Evolutionary conservation across 2,888 invertebrate species (phyloP), one percentile per base, ranked within the genome.

Genomic region (Orchesellides sinensis): DNA sequence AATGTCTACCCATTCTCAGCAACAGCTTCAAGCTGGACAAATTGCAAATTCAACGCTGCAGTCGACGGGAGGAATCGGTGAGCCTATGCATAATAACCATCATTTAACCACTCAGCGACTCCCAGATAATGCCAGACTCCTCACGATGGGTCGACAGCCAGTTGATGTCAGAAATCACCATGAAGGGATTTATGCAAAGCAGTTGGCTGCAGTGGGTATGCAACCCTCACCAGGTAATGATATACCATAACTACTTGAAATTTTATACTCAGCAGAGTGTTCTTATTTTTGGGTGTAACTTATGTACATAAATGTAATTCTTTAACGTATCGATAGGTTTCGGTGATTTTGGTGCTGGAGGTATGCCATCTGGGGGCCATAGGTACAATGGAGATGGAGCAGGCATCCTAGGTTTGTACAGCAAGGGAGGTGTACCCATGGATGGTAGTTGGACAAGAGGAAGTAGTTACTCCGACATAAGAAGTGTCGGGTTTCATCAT

Each of bases 1-100:
- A 73, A 88, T 88, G 88, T 88, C 88, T 1, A 88, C 88, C 32
- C 88, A 88, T 72, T 88, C 88, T 21, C 87, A 86, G 68, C 87
- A 88, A 56, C 87, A 87, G 70, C 82, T 87, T 21, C 87, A 87
- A 73, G 80, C 61, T 77, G 82, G 82, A 21, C 79, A 74, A 56
- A 65, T 77, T 70, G 82, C 74, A 52, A 87, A 83, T 59, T 74
- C 85, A 12, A 69, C 78, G 35, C 85, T 81, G 3, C 84, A 80
- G 49, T 73, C 77, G 0, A 65, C 74, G 29, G 83, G 83, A 19
- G 84, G 83, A 17, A 80, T 79, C 35, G 49, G 17, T 68, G 84
- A 88, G 74, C 79, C 87, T 75, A 86, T 87, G 81, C 87, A 87
- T 29, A 87, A 86, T 83, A 87, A 87, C 69, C 73, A 54, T 83